Base-by-base conservation (phyloP, 2,113 vertebrate genomes). In the Petromus typicus region DNA sequence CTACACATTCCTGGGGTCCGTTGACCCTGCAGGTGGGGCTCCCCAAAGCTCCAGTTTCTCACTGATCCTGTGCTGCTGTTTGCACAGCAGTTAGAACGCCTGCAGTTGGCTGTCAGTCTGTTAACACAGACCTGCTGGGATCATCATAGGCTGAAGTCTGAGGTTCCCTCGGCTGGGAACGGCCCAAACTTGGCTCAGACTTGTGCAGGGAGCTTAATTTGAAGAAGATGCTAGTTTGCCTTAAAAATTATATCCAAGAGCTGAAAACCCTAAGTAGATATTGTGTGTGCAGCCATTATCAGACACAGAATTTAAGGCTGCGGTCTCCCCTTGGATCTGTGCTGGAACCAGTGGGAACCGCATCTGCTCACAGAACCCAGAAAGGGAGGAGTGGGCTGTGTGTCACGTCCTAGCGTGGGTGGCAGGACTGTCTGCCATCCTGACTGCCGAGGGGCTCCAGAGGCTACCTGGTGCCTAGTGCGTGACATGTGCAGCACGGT, bases 11-110 rank as follows among this genome's bases (percentile, higher is more conserved):
- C 89, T 94, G 87, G 96, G 96, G 92, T 96, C 96, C 85, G 84
- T 69, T 96, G 92, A 95, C 92, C 87, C 92, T 0, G 63, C 92
- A 92, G 89, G 80, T 96, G 93, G 94, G 20, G 97, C 97, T 98
- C 95, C 85, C 95, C 87, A 97, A 95, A 96, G 98, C 98, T 98
- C 98, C 95, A 91, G 96, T 98, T 98, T 98, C 97, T 97, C 92
- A 97, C 96, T 96, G 97, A 93, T 90, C 98, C 97, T 96, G 96
- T 97, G 97, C 89, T 97, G 97, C 66, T 97, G 90, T 98, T 98
- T 98, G 95, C 96, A 97, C 97, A 97, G 96, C 94, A 96, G 97
- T 96, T 95, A 87, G 92, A 97, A 94, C 95, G 96, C 93, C 16
- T 96, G 84, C 84, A 96, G 95, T n/a, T n/a, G n/a, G n/a, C 37